phyloP scores from a whole-genome alignment of 2,113 vertebrate species.

The Polypterus bichir region DNA sequence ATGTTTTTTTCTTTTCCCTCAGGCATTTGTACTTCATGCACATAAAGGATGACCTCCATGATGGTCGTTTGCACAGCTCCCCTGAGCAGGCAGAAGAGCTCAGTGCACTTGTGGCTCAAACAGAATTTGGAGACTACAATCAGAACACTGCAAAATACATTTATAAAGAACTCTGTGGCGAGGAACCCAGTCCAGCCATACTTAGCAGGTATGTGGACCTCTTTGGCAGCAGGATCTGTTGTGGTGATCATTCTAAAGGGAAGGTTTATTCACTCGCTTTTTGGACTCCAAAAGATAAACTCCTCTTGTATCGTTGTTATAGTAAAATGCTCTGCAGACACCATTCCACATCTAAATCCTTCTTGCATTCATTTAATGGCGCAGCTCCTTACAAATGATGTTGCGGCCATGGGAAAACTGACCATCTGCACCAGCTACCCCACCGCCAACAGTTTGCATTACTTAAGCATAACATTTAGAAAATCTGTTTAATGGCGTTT shows the following conservation, averaged over 20 bases:
- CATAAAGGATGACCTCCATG: slow-evolving; percentile 84
- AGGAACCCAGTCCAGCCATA: slow-evolving; percentile 57
- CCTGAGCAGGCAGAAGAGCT: slow-evolving; percentile 80
- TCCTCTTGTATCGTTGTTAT: no score
- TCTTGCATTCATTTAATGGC: no score
- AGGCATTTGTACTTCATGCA: slow-evolving; percentile 92
- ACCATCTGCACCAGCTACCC: no score
- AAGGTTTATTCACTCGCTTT: neutral
- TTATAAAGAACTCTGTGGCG: slow-evolving; percentile 74
- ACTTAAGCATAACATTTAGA: no score
- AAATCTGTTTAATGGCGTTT: no score
- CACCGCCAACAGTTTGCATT: no score
- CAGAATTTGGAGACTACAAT: slow-evolving; percentile 91
- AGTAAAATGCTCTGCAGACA: no score
- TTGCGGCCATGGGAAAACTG: no score
- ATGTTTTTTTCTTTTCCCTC: slow-evolving; percentile 16
- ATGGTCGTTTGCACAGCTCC: slow-evolving; percentile 77
- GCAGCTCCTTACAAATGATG: no score
- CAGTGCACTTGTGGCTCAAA: slow-evolving; percentile 80
- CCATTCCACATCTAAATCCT: no score
- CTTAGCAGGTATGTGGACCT: slow-evolving; percentile 49
- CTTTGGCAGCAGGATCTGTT: neutral
- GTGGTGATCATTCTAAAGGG: neutral
- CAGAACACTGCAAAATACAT: slow-evolving; percentile 92
- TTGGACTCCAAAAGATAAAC: no score